Conservation (phyloP, 2,888 invertebrate genomes). For the Homarus gammarus region DNA sequence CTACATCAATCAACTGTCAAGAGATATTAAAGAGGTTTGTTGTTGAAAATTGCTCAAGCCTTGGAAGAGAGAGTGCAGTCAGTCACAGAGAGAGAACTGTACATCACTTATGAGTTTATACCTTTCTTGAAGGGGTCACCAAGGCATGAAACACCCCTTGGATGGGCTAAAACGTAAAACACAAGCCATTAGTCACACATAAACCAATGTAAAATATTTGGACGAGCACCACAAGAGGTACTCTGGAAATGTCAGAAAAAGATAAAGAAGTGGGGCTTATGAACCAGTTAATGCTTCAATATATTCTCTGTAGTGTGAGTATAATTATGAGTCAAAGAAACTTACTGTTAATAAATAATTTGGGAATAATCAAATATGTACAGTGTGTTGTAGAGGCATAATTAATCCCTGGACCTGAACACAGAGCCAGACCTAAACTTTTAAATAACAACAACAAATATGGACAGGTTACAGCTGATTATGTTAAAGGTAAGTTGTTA, state of each 20-base stretch:
- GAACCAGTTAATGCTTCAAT: neutral
- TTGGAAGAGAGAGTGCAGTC: neutral
- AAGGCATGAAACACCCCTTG: slow-evolving; percentile 42
- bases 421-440: no score
- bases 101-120: slow-evolving; percentile 13
- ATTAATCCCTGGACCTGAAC: no score
- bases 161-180: slow-evolving; percentile 67
- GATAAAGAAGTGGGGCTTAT: neutral
- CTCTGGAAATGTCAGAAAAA: neutral
- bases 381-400: no score
- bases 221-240: neutral
- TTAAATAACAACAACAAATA: no score
- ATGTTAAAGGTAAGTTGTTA: no score
- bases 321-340: neutral
- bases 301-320: neutral
- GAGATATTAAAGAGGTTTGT: neutral
- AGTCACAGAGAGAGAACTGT: neutral
- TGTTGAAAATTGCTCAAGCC: slow-evolving; percentile 3
- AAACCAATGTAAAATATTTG: neutral
- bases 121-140: slow-evolving; percentile 53
- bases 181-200: slow-evolving; percentile 34
- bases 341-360: neutral
- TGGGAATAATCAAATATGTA: no score
- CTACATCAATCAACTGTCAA: neutral
- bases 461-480: no score